Conservation (phyloP, 2,888 invertebrate genomes). For the Octonoba sinensis region DNA sequence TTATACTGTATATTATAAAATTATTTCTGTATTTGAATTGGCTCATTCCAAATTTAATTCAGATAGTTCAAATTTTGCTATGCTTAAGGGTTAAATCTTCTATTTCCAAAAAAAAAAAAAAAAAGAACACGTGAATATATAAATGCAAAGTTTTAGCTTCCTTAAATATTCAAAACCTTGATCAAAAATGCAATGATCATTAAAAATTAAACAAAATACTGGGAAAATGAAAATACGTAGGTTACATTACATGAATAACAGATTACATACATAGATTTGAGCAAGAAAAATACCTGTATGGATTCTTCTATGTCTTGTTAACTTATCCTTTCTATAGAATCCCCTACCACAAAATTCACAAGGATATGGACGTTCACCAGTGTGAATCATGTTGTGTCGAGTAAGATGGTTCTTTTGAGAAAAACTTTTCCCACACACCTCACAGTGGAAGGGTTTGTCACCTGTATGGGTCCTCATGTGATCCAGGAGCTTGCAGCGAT, state of each 20-base stretch:
- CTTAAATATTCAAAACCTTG: too few relatives aligned
- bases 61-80: too few relatives aligned
- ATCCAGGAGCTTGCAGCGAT: conserved; percentile 67
- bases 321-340: conserved; percentile 68
- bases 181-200: too few relatives aligned
- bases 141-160: too few relatives aligned
- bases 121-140: too few relatives aligned
- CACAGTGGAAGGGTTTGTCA: conserved; percentile 68
- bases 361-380: conserved; percentile 68
- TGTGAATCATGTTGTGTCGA: conserved; percentile 68
- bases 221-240: too few relatives aligned
- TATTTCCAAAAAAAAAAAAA: too few relatives aligned
- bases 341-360: conserved; percentile 68
- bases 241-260: background rate
- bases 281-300: conserved; percentile 63
- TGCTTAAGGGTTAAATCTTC: too few relatives aligned
- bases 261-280: background rate
- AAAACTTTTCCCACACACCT: conserved; percentile 67
- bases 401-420: conserved; percentile 68
- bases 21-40: too few relatives aligned
- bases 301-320: conserved; percentile 66
- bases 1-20: too few relatives aligned
- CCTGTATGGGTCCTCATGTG: conserved; percentile 68
- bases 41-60: too few relatives aligned
- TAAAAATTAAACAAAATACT: too few relatives aligned